Percentiles rank a stretch among this genome's conserved stretches.
Evolutionary conservation across 2,113 vertebrate genomes (phyloP).

Genomic region (sheep (Ovis aries)): DNA sequence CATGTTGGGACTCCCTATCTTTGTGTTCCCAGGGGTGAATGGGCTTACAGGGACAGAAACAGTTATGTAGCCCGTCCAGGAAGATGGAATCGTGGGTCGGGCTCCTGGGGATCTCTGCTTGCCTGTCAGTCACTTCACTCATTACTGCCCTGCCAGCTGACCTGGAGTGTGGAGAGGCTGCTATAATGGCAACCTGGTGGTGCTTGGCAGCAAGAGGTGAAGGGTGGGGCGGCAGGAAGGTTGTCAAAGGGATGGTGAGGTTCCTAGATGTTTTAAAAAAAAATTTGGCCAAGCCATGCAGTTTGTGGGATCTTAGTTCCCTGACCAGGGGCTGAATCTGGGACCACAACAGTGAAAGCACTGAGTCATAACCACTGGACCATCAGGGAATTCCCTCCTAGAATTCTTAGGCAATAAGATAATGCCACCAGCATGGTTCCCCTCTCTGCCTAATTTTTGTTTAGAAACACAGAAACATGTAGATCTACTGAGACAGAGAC

Average conservation of each 20-base stretch:
- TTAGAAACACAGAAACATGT: background rate
- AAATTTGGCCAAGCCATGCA: background rate
- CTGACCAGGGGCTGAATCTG: background rate
- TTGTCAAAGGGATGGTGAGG: background rate
- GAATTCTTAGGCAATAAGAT: conserved; percentile 1
- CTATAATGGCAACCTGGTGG: background rate
- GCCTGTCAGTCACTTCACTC: background rate
- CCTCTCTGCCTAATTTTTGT: background rate
- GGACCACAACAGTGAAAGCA: background rate
- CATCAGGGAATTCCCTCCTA: background rate
- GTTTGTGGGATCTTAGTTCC: background rate
- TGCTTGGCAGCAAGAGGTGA: background rate
- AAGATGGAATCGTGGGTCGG: background rate
- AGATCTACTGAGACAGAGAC: background rate
- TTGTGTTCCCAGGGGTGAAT: background rate
- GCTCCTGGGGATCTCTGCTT: background rate
- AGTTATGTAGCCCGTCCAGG: background rate
- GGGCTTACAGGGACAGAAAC: background rate
- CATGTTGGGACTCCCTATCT: background rate
- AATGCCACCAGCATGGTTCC: background rate
- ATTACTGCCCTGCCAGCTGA: background rate
- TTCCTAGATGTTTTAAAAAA: background rate
- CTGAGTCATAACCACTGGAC: background rate
- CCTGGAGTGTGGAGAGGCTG: background rate
- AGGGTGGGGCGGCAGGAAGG: background rate